These are phyloP conservation scores for Mus musculus DNA, from an alignment of 2,113 vertebrate species.

Conservation along the genomic window DNA sequence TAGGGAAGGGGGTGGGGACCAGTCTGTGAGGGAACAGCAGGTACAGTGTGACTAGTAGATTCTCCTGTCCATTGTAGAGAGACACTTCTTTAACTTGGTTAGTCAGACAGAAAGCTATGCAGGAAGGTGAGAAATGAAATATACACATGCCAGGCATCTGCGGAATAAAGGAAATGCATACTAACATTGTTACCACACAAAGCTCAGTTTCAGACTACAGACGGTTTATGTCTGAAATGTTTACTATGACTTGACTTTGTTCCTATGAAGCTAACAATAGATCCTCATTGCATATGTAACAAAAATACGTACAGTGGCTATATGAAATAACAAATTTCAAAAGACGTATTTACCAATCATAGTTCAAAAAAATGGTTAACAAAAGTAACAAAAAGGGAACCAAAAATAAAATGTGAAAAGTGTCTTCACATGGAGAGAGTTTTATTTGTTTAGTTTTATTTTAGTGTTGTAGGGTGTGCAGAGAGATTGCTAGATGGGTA, in stretches of 20 bases:
- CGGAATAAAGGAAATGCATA: neutral
- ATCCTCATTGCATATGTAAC: neutral
- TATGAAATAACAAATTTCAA: neutral
- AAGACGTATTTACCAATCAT: neutral
- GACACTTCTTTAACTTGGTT: neutral
- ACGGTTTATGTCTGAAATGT: conserved; percentile 39
- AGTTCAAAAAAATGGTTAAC: neutral
- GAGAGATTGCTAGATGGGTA: neutral
- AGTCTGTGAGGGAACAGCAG: neutral
- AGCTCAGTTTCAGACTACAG: conserved; percentile 22
- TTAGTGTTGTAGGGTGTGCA: neutral
- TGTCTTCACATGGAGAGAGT: neutral
- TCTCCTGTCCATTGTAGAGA: conserved; percentile 13
- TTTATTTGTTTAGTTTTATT: neutral
- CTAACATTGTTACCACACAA: neutral
- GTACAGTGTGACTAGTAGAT: conserved; percentile 20
- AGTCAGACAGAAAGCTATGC: neutral
- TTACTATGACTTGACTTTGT: neutral
- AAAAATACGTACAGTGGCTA: conserved; percentile 25
- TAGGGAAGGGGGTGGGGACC: neutral
- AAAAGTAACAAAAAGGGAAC: neutral
- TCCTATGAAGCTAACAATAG: neutral
- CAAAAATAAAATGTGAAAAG: neutral
- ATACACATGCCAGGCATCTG: neutral
- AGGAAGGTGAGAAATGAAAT: neutral